These are phyloP conservation scores for Artibeus lituratus DNA, from an alignment of 2,797 vertebrate genomes.

Conservation along the genomic window DNA sequence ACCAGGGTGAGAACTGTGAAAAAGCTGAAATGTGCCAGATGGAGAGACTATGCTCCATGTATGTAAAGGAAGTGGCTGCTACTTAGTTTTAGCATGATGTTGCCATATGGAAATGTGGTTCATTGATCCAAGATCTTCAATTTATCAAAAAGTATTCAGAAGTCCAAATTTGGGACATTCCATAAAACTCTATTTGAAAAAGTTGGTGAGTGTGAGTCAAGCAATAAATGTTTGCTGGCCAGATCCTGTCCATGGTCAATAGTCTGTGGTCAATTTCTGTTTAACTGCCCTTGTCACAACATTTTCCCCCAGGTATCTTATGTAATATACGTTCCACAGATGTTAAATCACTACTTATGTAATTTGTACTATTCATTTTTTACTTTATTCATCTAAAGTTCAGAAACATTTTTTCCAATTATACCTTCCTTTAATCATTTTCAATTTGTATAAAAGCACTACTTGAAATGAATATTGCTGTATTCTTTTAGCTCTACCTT, in stretches of 20 bases:
- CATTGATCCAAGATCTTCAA: neutral
- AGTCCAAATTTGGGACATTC: neutral
- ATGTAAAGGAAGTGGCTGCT: neutral
- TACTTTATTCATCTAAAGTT: neutral
- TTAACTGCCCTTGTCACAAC: neutral
- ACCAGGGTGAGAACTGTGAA: neutral
- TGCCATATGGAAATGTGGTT: neutral
- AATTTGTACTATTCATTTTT: neutral
- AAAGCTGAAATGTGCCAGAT: neutral
- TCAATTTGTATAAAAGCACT: neutral
- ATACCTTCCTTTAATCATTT: neutral
- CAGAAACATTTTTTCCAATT: neutral
- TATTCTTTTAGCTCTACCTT: neutral
- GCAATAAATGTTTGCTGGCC: neutral
- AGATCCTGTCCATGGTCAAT: neutral
- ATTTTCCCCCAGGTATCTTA: neutral
- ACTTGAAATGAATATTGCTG: neutral
- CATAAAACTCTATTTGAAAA: neutral
- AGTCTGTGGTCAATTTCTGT: neutral
- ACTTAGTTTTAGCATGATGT: too few species aligned
- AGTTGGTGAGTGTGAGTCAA: neutral
- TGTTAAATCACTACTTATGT: too few species aligned
- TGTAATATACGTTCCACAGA: neutral
- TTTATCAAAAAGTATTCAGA: neutral
- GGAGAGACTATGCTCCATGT: fast-evolving